A percentile compares a stretch with the other conserved stretches of the same genome.
Evolutionary conservation across 1,140 invertebrate genomes (phyloP).

Genomic region (Frieseomelitta varia): DNA sequence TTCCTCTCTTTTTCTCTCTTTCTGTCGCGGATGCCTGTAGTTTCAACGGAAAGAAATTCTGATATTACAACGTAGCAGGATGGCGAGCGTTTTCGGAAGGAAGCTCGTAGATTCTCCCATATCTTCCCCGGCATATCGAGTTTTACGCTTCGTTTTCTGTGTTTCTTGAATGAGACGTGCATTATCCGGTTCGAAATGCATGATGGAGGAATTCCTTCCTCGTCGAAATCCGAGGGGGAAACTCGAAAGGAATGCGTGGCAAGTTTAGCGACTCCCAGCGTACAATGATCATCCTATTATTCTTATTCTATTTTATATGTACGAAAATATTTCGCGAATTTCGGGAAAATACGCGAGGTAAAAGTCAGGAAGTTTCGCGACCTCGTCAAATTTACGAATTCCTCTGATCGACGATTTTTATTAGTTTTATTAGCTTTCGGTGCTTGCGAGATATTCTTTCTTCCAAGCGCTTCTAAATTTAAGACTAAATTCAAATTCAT

Average conservation of each 20-base stretch:
- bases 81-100: neutral
- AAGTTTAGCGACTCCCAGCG: neutral
- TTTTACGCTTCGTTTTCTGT: constrained; percentile 16
- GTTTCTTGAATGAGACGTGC: constrained; percentile 6
- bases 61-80: constrained; percentile 14
- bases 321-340: neutral
- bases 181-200: constrained; percentile 4
- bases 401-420: neutral
- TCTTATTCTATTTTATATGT: neutral
- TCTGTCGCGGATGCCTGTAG: neutral
- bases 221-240: neutral
- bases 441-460: neutral
- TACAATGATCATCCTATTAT: neutral
- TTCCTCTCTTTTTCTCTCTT: too few relatives aligned
- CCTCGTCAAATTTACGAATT: too few relatives aligned
- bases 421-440: too few relatives aligned
- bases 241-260: neutral
- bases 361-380: neutral
- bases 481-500: too few relatives aligned
- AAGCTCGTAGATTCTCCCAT: neutral
- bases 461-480: too few relatives aligned
- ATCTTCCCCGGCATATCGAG: neutral
- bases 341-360: neutral
- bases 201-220: neutral
- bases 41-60: constrained; percentile 14